phyloP scores from a whole-genome alignment of 1,140 invertebrate species.

The Patella vulgata region DNA sequence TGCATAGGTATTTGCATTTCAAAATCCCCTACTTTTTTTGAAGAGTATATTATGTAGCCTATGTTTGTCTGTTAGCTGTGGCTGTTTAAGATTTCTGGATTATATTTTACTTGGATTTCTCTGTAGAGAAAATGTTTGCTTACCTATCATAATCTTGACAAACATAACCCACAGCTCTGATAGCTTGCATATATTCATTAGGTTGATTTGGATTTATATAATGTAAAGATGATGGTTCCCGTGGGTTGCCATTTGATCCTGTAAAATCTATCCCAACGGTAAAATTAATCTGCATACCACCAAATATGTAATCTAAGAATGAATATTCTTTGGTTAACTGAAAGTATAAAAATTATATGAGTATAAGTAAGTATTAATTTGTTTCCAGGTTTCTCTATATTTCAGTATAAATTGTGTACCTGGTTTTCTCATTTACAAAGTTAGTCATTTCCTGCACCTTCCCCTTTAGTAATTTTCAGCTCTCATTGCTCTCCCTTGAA shows the following conservation, averaged over 20 bases:
- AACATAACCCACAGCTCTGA: constrained; percentile 73
- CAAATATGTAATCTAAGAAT: constrained; percentile 8
- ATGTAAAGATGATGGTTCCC: constrained; percentile 71
- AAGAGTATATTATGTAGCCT: no score
- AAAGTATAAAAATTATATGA: neutral
- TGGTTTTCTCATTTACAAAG: neutral
- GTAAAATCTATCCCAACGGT: constrained; percentile 77
- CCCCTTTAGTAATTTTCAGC: constrained; percentile 50
- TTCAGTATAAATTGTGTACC: neutral
- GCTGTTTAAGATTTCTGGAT: no score
- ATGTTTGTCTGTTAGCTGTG: neutral
- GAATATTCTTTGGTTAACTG: neutral
- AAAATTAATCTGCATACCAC: constrained; percentile 71
- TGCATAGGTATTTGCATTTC: no score
- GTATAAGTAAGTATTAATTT: neutral
- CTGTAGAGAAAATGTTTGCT: no score
- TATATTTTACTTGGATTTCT: no score
- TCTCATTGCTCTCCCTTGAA: constrained; percentile 42
- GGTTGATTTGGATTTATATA: constrained; percentile 66
- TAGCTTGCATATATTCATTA: constrained; percentile 70
- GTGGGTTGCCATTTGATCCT: constrained; percentile 74
- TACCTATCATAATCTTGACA: constrained; percentile 73
- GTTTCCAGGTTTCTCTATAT: neutral
- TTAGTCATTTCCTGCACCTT: constrained; percentile 34
- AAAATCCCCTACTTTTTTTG: no score